Base-by-base conservation (phyloP, 1,140 invertebrate genomes). In the Acromyrmex echinatior region DNA sequence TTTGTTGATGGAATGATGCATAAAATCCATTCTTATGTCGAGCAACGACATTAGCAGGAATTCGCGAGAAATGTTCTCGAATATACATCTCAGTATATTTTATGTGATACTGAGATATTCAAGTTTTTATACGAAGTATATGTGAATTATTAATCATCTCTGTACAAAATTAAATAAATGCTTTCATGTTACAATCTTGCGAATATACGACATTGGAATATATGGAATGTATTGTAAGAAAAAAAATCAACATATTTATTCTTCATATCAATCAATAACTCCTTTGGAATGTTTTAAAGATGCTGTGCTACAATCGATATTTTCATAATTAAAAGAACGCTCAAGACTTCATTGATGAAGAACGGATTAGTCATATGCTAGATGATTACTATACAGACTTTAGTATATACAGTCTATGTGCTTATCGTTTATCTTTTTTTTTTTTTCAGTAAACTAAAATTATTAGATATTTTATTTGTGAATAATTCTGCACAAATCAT, bases 41-140 rank as follows among this genome's bases (percentile, higher is more conserved):
- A 73, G 35, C 35, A 82, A 62, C 68, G 39, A 84, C 56, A 35
- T 74, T n/a, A 45, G 25, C 28, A 74, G 80, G n/a, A 62, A 76
- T 84, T n/a, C 25, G n/a, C 68, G 70, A 84, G 70, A 84, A 84
- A 84, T 62, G 14, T 76, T 84, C 80, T 84, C 56, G 56, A 76
- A 76, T 84, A 62, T 62, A 76, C 14, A 84, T 35, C 53, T 76
- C 80, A 74, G 56, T 63, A 76, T 76, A 84, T 84, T 62, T 31
- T 25, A 76, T 63, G 6, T 39, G 62, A 76, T 51, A 76, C 80
- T 62, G 56, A 74, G 56, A 84, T 82, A 82, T 49, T 84, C 39
- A 35, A 31, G 7, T 62, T 63, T 2, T 84, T 5, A 76, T 86
- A 70, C 53, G 68, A 35, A 79, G 31, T 65, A 68, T 10, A 66